phyloP scores from a whole-genome alignment of 2,888 invertebrate genomes.

The Noctua janthina region DNA sequence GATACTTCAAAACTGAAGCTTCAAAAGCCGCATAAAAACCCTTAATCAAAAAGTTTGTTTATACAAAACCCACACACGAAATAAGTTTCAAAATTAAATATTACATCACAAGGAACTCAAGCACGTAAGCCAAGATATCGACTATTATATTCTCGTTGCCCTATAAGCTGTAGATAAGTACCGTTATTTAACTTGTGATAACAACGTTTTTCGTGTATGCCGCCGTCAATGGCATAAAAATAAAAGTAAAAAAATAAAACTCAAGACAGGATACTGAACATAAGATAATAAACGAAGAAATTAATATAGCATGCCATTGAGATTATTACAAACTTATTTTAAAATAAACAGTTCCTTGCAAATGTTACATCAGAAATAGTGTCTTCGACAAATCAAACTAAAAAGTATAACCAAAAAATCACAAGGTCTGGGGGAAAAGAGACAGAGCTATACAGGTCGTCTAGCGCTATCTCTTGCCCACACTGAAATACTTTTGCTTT shows the following conservation, averaged over 20 bases:
- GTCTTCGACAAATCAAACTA: too few species aligned
- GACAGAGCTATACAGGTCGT: too few species aligned
- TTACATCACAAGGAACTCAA: conserved; percentile 27
- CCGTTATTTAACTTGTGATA: conserved; percentile 18
- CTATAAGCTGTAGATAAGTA: conserved; percentile 18
- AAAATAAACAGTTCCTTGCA: too few species aligned
- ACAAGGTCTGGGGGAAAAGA: too few species aligned
- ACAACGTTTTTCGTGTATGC: neutral
- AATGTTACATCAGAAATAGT: too few species aligned
- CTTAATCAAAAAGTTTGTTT: neutral
- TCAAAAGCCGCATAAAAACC: neutral
- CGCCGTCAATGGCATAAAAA: too few species aligned
- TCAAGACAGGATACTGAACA: neutral
- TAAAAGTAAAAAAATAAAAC: too few species aligned
- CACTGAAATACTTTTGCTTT: too few species aligned
- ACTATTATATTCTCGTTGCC: conserved; percentile 32
- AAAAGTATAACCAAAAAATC: too few species aligned
- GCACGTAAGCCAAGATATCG: conserved; percentile 14
- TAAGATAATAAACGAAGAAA: neutral
- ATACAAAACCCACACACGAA: conserved; percentile 16
- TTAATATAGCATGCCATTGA: too few species aligned
- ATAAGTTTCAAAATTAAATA: conserved; percentile 16
- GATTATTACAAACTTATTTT: too few species aligned
- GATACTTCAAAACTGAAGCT: neutral
- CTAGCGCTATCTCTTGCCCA: too few species aligned